Percentiles rank a stretch among this genome's conserved stretches.
phyloP scores from a whole-genome alignment of 1,140 invertebrate species.

The Oryctes rhinoceros region DNA sequence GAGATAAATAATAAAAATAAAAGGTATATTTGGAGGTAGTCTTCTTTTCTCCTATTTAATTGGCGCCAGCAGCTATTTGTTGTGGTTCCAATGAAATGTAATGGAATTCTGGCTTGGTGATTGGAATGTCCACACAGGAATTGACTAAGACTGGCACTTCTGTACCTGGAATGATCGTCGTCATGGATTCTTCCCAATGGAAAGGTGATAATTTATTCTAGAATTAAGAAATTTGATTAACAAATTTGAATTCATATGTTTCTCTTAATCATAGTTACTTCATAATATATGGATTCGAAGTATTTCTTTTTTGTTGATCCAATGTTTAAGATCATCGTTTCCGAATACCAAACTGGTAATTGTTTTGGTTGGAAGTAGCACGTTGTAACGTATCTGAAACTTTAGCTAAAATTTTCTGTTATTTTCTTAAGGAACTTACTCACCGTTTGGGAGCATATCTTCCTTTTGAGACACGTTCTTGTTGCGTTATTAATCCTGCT shows the following conservation, averaged over 20 bases:
- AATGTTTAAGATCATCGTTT: slow-evolving; percentile 45
- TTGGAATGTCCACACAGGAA: slow-evolving; percentile 17
- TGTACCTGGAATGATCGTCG: slow-evolving; percentile 13
- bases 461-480: slow-evolving; percentile 40
- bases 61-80: neutral
- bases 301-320: slow-evolving; percentile 45
- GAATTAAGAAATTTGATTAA: slow-evolving; percentile 15
- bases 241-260: neutral
- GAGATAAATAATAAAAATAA: neutral
- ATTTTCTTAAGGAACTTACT: slow-evolving; percentile 36
- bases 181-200: slow-evolving; percentile 37
- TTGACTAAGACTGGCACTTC: neutral
- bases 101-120: slow-evolving; percentile 30
- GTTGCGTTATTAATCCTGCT: neutral
- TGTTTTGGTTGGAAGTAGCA: slow-evolving; percentile 30
- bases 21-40: neutral
- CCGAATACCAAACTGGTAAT: slow-evolving; percentile 44
- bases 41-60: neutral
- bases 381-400: neutral
- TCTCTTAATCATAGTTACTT: neutral
- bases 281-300: slow-evolving; percentile 44
- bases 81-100: slow-evolving; percentile 40
- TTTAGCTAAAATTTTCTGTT: slow-evolving; percentile 38
- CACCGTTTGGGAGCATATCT: slow-evolving; percentile 41
- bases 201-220: slow-evolving; percentile 39